Evolutionary conservation across 2,797 vertebrate species (phyloP).

Genomic region (Dromococcyx pavoninus): DNA sequence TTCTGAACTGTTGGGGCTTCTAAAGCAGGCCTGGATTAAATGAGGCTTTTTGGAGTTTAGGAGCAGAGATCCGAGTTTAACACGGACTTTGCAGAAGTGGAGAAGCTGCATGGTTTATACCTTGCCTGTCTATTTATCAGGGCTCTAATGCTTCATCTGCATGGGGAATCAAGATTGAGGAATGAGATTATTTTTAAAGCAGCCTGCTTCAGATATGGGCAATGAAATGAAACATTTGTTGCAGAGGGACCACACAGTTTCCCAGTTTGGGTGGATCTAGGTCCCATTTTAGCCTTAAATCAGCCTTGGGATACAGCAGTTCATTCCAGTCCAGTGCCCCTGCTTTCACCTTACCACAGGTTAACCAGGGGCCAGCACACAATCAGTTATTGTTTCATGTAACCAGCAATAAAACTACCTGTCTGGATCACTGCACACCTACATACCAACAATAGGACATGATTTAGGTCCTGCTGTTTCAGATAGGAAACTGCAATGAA

Average conservation of each 20-base stretch:
- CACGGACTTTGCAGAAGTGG: not conserved
- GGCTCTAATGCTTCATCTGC: not conserved
- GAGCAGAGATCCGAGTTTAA: not conserved
- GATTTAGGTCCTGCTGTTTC: conserved; percentile 17
- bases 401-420: conserved; percentile 20
- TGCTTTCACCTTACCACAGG: conserved; percentile 1
- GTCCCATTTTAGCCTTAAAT: conserved; percentile 19
- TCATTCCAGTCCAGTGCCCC: not conserved
- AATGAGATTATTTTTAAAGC: not conserved
- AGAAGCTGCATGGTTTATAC: not conserved
- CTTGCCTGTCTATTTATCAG: not conserved
- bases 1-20: not conserved
- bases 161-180: not conserved
- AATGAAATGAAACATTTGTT: not conserved
- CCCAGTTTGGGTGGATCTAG: not conserved
- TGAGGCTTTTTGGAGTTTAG: not conserved
- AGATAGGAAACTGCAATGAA: not conserved
- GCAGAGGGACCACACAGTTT: not conserved
- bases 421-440: conserved; percentile 20
- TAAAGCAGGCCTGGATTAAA: not conserved
- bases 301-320: not conserved
- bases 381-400: conserved; percentile 13
- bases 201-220: not conserved
- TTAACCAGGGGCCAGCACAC: not conserved
- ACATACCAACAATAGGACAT: not conserved